Conservation (phyloP, 2,113 vertebrate genomes). For the Okapia johnstoni region DNA sequence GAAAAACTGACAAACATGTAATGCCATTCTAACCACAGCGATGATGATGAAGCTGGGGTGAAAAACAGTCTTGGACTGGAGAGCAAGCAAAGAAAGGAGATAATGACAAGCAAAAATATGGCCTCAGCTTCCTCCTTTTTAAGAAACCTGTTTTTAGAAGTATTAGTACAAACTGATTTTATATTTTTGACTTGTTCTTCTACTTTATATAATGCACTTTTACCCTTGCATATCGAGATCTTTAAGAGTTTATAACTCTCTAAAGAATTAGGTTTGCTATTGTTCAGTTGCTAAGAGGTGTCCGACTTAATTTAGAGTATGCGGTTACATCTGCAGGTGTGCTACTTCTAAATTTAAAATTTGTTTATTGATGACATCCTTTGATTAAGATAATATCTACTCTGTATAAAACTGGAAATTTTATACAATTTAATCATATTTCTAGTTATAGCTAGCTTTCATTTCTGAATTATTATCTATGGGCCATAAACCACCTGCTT, state of each 20-base stretch:
- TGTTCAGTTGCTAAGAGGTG: not conserved
- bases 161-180: not conserved
- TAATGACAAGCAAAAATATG: not conserved
- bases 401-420: not conserved
- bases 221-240: slow-evolving; percentile 53
- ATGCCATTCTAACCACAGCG: not conserved
- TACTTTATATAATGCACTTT: slow-evolving; percentile 67
- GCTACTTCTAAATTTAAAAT: not conserved
- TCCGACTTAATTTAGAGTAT: slow-evolving; percentile 43
- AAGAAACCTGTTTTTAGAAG: slow-evolving; percentile 17
- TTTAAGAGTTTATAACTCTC: slow-evolving; percentile 70
- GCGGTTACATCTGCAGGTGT: slow-evolving; percentile 16
- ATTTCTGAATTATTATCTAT: not conserved
- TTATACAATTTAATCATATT: slow-evolving; percentile 1
- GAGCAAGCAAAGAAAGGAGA: slow-evolving; percentile 1
- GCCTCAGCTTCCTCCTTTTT: not conserved
- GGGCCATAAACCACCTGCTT: not conserved
- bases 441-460: not conserved
- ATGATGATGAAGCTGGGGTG: not conserved
- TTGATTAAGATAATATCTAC: not conserved
- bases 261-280: slow-evolving; percentile 53
- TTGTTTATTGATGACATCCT: not conserved
- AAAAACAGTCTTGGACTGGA: not conserved
- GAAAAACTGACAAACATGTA: not conserved
- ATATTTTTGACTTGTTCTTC: not conserved